Evolutionary conservation across 2,888 invertebrate species (phyloP).

Genomic region (Labia minor): DNA sequence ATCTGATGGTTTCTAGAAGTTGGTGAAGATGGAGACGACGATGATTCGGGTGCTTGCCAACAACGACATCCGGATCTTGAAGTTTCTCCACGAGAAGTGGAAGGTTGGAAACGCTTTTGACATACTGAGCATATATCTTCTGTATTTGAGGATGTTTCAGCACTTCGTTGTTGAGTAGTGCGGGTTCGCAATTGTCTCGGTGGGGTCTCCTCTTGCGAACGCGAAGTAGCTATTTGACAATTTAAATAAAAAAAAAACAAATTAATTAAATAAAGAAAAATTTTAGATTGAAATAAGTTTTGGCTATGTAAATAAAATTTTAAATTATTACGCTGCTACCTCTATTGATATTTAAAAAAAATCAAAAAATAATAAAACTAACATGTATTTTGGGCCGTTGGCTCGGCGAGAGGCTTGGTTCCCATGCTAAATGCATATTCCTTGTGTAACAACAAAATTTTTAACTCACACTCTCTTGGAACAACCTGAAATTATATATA

Average conservation of each 20-base stretch:
- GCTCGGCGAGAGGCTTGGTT: conserved; percentile 27
- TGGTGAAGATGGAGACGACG: not conserved
- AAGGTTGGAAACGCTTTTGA: not conserved
- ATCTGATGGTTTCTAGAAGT: not conserved
- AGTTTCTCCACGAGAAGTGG: not conserved
- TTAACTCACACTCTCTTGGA: conserved; percentile 24
- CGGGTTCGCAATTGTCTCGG: conserved; percentile 19
- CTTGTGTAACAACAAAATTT: conserved; percentile 26
- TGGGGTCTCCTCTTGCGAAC: conserved; percentile 17
- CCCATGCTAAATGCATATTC: conserved; percentile 32
- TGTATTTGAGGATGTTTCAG: not conserved
- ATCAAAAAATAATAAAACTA: too few species aligned
- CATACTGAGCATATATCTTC: conserved; percentile 18
- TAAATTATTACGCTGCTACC: too few species aligned
- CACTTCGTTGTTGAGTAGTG: not conserved
- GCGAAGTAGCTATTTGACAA: not conserved
- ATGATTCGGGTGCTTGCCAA: conserved; percentile 17
- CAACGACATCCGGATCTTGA: conserved; percentile 17
- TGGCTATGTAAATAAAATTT: too few species aligned
- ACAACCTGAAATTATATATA: conserved; percentile 23
- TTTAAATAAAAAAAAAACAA: too few species aligned
- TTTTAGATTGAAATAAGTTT: too few species aligned
- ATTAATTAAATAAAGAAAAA: too few species aligned
- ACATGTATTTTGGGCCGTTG: conserved; percentile 4
- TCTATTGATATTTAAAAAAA: too few species aligned